Percentiles rank a stretch among this genome's conserved stretches.
Conservation (phyloP, 2,113 vertebrate genomes). For the Rhinoderma darwinii region DNA sequence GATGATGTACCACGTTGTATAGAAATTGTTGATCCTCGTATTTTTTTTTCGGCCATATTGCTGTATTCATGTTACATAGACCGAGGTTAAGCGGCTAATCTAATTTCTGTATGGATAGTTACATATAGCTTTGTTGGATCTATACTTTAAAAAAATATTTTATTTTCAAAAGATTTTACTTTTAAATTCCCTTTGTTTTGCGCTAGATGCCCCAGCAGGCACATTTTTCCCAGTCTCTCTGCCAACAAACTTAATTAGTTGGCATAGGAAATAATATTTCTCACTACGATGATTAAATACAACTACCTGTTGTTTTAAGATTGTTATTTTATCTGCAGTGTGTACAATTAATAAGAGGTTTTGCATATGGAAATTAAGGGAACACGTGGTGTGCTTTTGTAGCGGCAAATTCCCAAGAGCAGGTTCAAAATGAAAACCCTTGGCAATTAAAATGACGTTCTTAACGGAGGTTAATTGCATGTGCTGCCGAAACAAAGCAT, state of each 20-base stretch:
- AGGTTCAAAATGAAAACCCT: conserved; percentile 18
- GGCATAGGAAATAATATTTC: conserved; percentile 38
- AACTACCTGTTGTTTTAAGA: conserved; percentile 50
- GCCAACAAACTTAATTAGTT: conserved; percentile 33
- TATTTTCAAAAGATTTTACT: background rate
- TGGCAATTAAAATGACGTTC: conserved; percentile 51
- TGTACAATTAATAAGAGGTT: conserved; percentile 36
- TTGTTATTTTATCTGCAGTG: conserved; percentile 35
- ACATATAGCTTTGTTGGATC: background rate
- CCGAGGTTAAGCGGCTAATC: background rate
- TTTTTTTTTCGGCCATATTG: background rate
- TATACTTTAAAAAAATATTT: background rate
- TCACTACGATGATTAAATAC: conserved; percentile 34
- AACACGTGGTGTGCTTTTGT: conserved; percentile 46
- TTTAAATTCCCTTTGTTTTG: background rate
- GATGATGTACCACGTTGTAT: too few species aligned
- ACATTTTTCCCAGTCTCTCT: conserved; percentile 32
- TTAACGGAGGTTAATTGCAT: conserved; percentile 54
- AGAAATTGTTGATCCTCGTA: too few species aligned
- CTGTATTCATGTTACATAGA: background rate
- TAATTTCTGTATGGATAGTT: background rate
- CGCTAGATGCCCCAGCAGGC: background rate
- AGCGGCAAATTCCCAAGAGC: conserved; percentile 25
- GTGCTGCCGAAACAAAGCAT: conserved; percentile 34
- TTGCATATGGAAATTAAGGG: conserved; percentile 42